A percentile compares a stretch with the other conserved stretches of the same genome.
These are phyloP conservation scores for Prionailurus viverrinus DNA, from an alignment of 2,113 vertebrate species.

Conservation along the genomic window DNA sequence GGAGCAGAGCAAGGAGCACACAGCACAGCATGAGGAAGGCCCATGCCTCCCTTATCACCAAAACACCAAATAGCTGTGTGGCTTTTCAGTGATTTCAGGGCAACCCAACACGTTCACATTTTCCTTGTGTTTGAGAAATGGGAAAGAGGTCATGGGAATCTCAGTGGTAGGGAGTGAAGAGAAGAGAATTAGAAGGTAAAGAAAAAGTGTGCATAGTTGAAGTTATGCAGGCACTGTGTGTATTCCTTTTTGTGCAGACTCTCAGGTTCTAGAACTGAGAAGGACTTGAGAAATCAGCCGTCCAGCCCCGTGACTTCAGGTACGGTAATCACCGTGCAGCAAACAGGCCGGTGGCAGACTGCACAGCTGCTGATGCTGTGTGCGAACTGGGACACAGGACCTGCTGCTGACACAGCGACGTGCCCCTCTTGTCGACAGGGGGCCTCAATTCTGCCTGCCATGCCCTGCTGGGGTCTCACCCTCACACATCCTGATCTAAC, in stretches of 20 bases:
- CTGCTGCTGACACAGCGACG: background rate
- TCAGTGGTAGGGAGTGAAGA: background rate
- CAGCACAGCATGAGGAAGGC: background rate
- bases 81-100: background rate
- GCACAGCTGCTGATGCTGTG: background rate
- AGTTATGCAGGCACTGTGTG: background rate
- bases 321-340: background rate
- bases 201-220: background rate
- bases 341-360: no score
- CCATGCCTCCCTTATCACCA: background rate
- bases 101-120: background rate
- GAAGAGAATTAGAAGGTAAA: background rate
- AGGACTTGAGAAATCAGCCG: background rate
- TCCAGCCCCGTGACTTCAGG: background rate
- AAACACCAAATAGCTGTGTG: background rate
- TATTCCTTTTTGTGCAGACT: background rate
- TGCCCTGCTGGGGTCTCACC: background rate
- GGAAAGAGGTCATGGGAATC: background rate
- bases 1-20: accelerated
- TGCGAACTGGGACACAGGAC: background rate
- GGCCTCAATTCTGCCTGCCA: background rate
- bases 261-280: background rate
- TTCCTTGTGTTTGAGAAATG: background rate
- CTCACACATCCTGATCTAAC: background rate
- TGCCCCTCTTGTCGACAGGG: background rate